phyloP scores from a whole-genome alignment of 2,888 invertebrate species.

The Erebia ligea region DNA sequence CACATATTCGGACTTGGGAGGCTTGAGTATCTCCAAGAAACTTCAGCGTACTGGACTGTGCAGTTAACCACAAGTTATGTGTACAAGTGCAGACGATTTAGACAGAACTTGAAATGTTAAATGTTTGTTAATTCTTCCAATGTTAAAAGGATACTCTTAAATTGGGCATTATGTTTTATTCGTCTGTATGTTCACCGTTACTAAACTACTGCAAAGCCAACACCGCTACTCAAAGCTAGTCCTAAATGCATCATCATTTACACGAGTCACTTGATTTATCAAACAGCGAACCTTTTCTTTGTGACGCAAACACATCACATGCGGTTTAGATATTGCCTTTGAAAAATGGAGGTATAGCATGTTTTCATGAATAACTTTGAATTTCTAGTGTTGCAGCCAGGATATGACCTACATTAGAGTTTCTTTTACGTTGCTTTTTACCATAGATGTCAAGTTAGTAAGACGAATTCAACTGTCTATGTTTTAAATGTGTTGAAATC shows the following conservation, averaged over 20 bases:
- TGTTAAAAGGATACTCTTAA: neutral
- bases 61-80: too few species aligned
- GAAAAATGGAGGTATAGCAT: conserved; percentile 20
- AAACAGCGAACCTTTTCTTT: conserved; percentile 20
- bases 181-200: neutral
- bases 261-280: conserved; percentile 9
- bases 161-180: neutral
- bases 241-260: conserved; percentile 5
- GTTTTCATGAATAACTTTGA: conserved; percentile 24
- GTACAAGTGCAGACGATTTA: too few species aligned
- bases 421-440: conserved; percentile 16
- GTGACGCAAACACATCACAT: conserved; percentile 21
- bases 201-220: neutral
- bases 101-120: too few species aligned
- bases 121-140: too few species aligned
- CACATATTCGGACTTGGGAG: neutral
- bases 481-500: neutral
- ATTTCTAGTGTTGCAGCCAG: conserved; percentile 15
- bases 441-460: too few species aligned
- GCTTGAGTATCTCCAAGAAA: neutral
- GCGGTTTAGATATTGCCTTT: conserved; percentile 17
- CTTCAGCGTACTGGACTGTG: neutral
- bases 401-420: conserved; percentile 26
- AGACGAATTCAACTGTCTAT: too few species aligned
- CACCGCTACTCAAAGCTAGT: neutral